These are phyloP conservation scores for Hycleus cichorii DNA, from an alignment of 1,140 invertebrate species.

Conservation along the genomic window DNA sequence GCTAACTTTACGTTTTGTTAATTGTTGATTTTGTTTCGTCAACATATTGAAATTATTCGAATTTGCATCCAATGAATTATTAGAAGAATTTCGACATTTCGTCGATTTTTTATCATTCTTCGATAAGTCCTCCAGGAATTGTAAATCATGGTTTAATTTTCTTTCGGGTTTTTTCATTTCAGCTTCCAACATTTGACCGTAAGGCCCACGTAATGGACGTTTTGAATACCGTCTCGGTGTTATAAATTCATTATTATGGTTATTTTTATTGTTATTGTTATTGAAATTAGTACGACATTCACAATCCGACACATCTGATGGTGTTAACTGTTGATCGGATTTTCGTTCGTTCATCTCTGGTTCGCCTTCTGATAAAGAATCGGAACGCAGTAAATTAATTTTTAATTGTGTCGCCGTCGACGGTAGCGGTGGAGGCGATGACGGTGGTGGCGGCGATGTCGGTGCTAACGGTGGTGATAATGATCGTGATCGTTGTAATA, in stretches of 20 bases:
- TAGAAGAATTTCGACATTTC: constrained; percentile 32
- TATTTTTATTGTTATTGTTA: constrained; percentile 28
- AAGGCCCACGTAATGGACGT: constrained; percentile 66
- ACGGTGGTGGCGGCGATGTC: too few relatives aligned
- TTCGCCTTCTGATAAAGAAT: constrained; percentile 53
- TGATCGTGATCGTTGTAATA: too few relatives aligned
- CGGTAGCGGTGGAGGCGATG: constrained; percentile 11
- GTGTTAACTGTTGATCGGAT: constrained; percentile 25
- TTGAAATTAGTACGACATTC: constrained; percentile 41
- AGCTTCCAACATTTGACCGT: constrained; percentile 75
- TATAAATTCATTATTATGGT: constrained; percentile 17
- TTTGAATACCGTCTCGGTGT: constrained; percentile 59
- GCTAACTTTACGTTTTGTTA: constrained; percentile 47
- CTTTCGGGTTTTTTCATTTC: constrained; percentile 69
- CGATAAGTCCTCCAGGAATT: constrained; percentile 44
- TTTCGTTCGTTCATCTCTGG: constrained; percentile 40
- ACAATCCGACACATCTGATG: constrained; percentile 48
- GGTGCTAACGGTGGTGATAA: too few relatives aligned
- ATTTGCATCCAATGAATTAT: constrained; percentile 41
- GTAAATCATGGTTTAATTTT: constrained; percentile 49
- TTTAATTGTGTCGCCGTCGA: constrained; percentile 26
- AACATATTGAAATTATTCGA: constrained; percentile 10
- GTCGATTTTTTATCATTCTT: constrained; percentile 24
- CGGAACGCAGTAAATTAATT: constrained; percentile 37
- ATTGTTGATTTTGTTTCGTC: constrained; percentile 12